Evolutionary conservation across 2,888 invertebrate species (phyloP), one percentile per base, ranked within the genome.

Genomic region (Hirtodrosophila alboralis): DNA sequence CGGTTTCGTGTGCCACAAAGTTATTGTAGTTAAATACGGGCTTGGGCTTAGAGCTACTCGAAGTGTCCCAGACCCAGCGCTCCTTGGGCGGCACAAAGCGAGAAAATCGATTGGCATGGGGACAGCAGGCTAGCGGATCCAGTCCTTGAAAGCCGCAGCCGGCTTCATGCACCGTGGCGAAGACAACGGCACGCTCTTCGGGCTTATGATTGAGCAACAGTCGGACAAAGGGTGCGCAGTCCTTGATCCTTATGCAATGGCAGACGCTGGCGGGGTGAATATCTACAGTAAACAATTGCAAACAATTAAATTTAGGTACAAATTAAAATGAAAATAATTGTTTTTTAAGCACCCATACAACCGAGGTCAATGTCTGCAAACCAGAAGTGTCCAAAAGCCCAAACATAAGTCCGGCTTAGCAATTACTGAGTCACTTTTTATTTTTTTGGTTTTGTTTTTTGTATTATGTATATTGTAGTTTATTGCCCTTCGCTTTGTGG

Each of bases 1-100:
- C 86, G 4, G 63, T 63, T 14, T 71, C 52, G 16, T 75, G 34
- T 1, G 58, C 49, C 30, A 26, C 21, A 31, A 47, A 34, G 4
- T 13, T 33, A 21, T 74, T 33, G 4, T 27, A 36, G 12, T 49
- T 30, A 4, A 51, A 38, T 4, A 34, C 10, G 8, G 45, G 14
- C 12, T 27, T 37, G 5, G 26, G 34, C 28, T 47, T 49, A 0
- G 49, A 16, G 6, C 16, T 36, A 0, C 13, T n/a, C 18, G 43
- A 8, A n/a, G 53, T 52, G 21, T 84, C 87, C 90, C 90, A 90
- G 3, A 89, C 62, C 90, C 89, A 90, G 12, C 84, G 86, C 2
- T 77, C 71, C 9, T 75, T 71, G 2, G 60, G 47, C 9, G 66
- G 18, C 18, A 18, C 68, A 41, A 58, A 64, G 18, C 60, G 72